Conservation (phyloP, 2,113 vertebrate genomes). For the Illadopsis cleaveri region DNA sequence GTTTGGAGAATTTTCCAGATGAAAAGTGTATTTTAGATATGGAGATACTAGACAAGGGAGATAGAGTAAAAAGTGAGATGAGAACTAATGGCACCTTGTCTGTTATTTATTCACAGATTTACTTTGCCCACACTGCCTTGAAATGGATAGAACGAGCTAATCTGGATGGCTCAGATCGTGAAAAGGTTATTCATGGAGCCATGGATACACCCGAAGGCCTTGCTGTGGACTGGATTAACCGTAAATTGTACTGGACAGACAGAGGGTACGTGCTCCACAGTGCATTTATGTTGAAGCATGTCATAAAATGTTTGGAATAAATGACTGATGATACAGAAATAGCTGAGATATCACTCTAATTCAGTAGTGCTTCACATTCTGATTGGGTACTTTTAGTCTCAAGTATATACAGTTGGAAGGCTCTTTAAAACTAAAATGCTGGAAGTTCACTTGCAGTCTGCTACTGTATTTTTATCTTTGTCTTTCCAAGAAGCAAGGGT, state of each 20-base stretch:
- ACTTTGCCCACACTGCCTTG: slow-evolving; percentile 82
- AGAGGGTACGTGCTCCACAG: slow-evolving; percentile 73
- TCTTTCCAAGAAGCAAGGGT: neutral
- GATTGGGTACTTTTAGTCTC: neutral
- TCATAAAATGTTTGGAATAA: slow-evolving; percentile 7
- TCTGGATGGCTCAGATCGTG: slow-evolving; percentile 79
- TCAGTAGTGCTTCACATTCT: neutral
- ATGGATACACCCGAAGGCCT: slow-evolving; percentile 81
- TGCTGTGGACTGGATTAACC: slow-evolving; percentile 88
- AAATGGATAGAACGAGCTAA: slow-evolving; percentile 86
- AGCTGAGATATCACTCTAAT: slow-evolving; percentile 3
- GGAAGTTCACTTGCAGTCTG: neutral
- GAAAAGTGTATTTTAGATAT: neutral
- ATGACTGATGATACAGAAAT: slow-evolving; percentile 9
- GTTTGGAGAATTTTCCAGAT: neutral
- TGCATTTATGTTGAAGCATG: slow-evolving; percentile 13
- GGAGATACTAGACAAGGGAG: neutral
- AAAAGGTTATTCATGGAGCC: slow-evolving; percentile 75
- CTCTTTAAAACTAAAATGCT: neutral
- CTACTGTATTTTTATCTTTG: neutral
- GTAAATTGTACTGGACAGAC: slow-evolving; percentile 92
- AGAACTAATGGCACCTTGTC: neutral
- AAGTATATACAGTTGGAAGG: neutral
- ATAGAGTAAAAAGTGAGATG: neutral
- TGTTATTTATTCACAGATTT: slow-evolving; percentile 78